Conservation (phyloP, 2,113 vertebrate species). For the Ciconia boyciana region DNA sequence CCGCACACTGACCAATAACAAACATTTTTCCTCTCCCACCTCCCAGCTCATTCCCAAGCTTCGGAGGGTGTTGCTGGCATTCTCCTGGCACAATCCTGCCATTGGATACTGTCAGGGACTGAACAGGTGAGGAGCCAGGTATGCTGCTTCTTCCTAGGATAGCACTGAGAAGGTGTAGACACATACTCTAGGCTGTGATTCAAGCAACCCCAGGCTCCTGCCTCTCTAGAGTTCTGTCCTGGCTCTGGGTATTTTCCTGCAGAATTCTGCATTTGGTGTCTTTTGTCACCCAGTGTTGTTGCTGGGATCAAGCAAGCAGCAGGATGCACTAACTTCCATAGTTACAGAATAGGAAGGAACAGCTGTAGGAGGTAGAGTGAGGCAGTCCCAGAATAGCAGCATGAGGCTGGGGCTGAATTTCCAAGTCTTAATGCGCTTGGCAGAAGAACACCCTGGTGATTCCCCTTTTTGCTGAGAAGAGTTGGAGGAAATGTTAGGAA, state of each 20-base stretch:
- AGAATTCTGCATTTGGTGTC: not conserved
- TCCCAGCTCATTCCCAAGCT: slow-evolving; percentile 85
- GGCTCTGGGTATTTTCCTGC: not conserved
- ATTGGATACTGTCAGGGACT: slow-evolving; percentile 96
- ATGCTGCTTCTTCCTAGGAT: not conserved
- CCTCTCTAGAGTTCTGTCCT: not conserved
- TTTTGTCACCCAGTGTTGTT: not conserved
- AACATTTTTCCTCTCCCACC: slow-evolving; percentile 84
- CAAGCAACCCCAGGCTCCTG: not conserved
- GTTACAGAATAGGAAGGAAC: not conserved
- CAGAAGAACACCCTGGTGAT: not conserved
- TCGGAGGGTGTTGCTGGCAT: slow-evolving; percentile 86
- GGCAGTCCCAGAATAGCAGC: not conserved
- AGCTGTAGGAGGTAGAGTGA: not conserved
- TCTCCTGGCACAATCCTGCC: slow-evolving; percentile 91
- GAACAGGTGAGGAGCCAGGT: slow-evolving; percentile 81
- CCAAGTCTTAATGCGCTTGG: not conserved
- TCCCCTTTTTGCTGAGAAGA: not conserved
- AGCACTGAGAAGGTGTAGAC: not conserved
- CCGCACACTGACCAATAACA: slow-evolving; percentile 91
- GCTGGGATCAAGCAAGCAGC: not conserved
- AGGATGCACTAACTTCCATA: not conserved
- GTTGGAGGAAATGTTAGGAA: not conserved
- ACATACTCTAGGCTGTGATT: not conserved
- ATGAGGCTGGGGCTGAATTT: not conserved